These are phyloP conservation scores for Zaprionus gabonicus DNA, from an alignment of 1,140 invertebrate genomes.

Conservation along the genomic window DNA sequence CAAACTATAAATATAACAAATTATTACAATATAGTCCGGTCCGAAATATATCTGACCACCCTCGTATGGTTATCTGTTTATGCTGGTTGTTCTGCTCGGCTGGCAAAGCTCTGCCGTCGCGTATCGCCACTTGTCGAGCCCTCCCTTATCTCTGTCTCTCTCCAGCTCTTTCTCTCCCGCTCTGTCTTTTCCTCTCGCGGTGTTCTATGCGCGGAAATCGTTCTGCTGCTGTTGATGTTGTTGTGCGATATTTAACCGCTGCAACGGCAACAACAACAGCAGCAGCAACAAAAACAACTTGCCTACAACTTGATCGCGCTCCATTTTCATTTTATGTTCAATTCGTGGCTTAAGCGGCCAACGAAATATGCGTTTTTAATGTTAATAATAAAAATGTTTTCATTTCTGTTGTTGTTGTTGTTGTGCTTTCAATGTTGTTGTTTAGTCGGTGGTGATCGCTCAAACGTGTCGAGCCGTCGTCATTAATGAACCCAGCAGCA, in stretches of 20 bases:
- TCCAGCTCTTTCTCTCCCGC: background rate
- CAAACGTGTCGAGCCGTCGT: slow-evolving; percentile 66
- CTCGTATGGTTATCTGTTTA: slow-evolving; percentile 22
- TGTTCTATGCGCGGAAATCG: too few relatives aligned
- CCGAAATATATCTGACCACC: too few relatives aligned
- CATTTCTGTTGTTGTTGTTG: slow-evolving; percentile 25
- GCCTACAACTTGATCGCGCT: slow-evolving; percentile 15
- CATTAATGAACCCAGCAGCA: slow-evolving; percentile 57
- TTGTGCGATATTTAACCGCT: slow-evolving; percentile 36
- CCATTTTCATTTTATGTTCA: slow-evolving; percentile 36
- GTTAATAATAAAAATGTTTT: slow-evolving; percentile 64
- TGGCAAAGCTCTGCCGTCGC: slow-evolving; percentile 22
- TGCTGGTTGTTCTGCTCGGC: slow-evolving; percentile 52
- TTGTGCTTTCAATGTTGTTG: slow-evolving; percentile 26
- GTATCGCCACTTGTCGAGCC: slow-evolving; percentile 52
- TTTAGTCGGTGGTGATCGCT: slow-evolving; percentile 64
- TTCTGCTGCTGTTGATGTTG: slow-evolving; percentile 16
- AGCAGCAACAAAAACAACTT: slow-evolving; percentile 9
- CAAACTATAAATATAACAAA: too few relatives aligned
- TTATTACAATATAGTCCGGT: background rate
- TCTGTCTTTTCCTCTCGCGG: too few relatives aligned
- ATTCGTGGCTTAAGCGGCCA: slow-evolving; percentile 46
- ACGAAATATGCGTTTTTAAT: slow-evolving; percentile 73
- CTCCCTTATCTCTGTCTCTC: background rate
- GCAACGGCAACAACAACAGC: slow-evolving; percentile 29